Base-by-base conservation (phyloP, 2,797 vertebrate genomes). In the Phoeniculus purpureus region DNA sequence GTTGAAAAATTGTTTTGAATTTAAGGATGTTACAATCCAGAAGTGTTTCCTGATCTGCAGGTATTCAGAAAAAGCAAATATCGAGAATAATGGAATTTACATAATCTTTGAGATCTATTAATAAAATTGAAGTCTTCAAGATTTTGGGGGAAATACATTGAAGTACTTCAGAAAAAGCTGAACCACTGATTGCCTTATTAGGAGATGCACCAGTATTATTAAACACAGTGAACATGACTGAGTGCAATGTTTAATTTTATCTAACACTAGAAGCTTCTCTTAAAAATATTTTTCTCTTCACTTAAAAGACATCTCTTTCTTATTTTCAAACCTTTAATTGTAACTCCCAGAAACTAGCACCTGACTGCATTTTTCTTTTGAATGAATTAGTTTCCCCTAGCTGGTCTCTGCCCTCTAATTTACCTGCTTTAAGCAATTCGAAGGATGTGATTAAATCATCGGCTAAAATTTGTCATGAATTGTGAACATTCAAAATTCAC, bases 341-440 rank as follows among this genome's bases (percentile, higher is more conserved):
- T n/a, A 73, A 86, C 95, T 94, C 66, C 85, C 29, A 85, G 61
- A 92, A 92, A 81, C 20, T 95, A 90, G 55, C 74, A 86, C 45
- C 74, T 95, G 40, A 29, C 16, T 79, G 27, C 34, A 60, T 80
- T 84, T 94, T 92, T 60, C 51, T 80, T 93, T 75, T 67, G 37
- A 96, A 60, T 72, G 9, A 60, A 65, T 94, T 93, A 29, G 67
- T 82, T 94, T 96, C 34, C 71, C 50, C 15, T 66, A 68, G 20
- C 58, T 92, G 73, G 31, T 85, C 40, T 54, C 79, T 84, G 58
- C 85, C 76, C 75, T 31, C 52, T 87, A 47, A 37, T 83, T 83
- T 81, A n/a, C 31, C 76, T 72, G 31, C 54, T 93, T 14, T 73
- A 76, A 86, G 58, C 21, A 65, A 52, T 12, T 67, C n/a, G 43